These are phyloP conservation scores for Chymomyza procnemis DNA, from an alignment of 2,888 invertebrate genomes.

Conservation along the genomic window DNA sequence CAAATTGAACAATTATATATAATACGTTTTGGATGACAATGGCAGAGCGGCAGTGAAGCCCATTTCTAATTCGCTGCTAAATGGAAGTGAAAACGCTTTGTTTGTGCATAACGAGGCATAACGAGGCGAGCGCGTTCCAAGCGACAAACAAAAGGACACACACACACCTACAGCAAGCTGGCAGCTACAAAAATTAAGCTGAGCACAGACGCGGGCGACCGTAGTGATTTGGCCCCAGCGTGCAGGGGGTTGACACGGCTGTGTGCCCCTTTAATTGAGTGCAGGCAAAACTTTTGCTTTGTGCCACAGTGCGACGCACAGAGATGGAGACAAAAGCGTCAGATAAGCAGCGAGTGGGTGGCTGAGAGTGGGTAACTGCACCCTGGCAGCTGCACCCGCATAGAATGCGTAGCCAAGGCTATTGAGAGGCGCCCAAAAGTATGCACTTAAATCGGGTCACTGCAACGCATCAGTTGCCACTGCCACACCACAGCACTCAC, in stretches of 20 bases:
- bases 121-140: constrained; percentile 16
- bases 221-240: background rate
- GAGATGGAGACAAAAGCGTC: too few relatives aligned
- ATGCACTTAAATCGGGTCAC: background rate
- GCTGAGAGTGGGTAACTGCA: background rate
- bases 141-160: constrained; percentile 49
- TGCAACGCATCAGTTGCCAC: background rate
- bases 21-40: background rate
- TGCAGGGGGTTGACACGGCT: background rate
- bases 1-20: background rate
- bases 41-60: background rate
- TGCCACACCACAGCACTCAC: background rate
- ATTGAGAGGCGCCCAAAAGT: background rate
- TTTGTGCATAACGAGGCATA: constrained; percentile 70
- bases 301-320: background rate
- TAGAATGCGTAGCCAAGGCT: background rate
- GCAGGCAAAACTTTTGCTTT: constrained; percentile 24
- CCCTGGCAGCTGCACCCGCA: too few relatives aligned
- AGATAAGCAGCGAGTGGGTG: too few relatives aligned
- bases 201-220: background rate
- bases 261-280: constrained; percentile 4
- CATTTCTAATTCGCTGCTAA: constrained; percentile 62
- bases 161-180: too few relatives aligned
- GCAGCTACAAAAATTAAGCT: background rate
- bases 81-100: constrained; percentile 64